Conservation (phyloP, 2,113 vertebrate species). For the Plecturocebus donacophilus region DNA sequence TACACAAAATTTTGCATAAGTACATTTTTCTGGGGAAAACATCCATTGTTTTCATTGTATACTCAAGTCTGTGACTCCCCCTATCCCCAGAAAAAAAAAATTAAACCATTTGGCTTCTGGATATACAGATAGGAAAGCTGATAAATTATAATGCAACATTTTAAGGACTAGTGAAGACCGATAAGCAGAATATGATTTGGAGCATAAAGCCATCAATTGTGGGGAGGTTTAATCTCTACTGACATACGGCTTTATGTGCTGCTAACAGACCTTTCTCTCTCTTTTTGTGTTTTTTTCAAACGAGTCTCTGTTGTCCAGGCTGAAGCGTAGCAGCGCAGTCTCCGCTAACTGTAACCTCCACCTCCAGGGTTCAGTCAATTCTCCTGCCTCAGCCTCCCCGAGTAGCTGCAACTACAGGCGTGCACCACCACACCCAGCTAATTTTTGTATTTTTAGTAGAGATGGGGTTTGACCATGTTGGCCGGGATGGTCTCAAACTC, state of each 20-base stretch:
- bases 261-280: not conserved
- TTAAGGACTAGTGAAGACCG: not conserved
- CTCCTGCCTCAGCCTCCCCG: too few relatives aligned
- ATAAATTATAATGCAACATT: conserved; percentile 1
- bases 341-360: too few relatives aligned
- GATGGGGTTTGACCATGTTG: too few relatives aligned
- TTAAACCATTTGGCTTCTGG: not conserved
- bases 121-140: not conserved
- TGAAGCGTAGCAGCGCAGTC: too few relatives aligned
- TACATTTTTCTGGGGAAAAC: not conserved
- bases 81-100: not conserved
- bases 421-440: too few relatives aligned
- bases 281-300: too few relatives aligned
- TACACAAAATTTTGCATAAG: not conserved
- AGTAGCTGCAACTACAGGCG: too few relatives aligned
- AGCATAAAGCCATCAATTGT: not conserved
- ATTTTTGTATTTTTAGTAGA: too few relatives aligned
- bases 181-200: not conserved
- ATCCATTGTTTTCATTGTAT: not conserved
- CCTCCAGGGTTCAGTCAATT: too few relatives aligned
- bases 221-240: not conserved
- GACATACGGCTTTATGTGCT: not conserved
- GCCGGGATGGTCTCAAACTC: too few relatives aligned
- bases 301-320: too few relatives aligned
- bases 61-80: not conserved